phyloP scores from a whole-genome alignment of 53 echinoderm and acorn worm species.

The Zoroaster sp. region DNA sequence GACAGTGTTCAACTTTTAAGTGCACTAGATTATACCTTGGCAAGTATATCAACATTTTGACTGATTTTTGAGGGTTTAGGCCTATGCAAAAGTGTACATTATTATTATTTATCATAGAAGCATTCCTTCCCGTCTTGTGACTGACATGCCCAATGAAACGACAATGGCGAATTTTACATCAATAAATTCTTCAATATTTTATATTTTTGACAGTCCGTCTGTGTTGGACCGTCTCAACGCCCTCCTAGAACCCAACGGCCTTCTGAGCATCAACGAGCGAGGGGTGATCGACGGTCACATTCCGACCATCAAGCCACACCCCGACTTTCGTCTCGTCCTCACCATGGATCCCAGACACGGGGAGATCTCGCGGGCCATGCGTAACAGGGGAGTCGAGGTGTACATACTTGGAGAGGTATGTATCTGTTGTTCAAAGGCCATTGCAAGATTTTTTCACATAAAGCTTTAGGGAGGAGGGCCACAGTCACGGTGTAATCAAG shows the following conservation, averaged over 20 bases:
- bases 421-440: too few relatives aligned
- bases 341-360: constrained; percentile 96
- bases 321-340: constrained; percentile 86
- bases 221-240: constrained; percentile 94
- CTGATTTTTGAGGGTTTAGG: too few relatives aligned
- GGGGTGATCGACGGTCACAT: constrained; percentile 92
- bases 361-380: constrained; percentile 97
- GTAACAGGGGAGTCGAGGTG: constrained; percentile 96
- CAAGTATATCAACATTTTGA: too few relatives aligned
- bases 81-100: too few relatives aligned
- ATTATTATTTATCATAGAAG: too few relatives aligned
- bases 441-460: too few relatives aligned
- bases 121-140: too few relatives aligned
- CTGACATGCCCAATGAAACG: too few relatives aligned
- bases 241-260: constrained; percentile 87
- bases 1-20: too few relatives aligned
- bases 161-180: neutral
- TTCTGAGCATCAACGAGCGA: constrained; percentile 88
- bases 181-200: neutral
- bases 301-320: constrained; percentile 89
- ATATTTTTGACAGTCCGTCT: constrained; percentile 69
- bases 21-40: too few relatives aligned
- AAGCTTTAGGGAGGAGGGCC: too few relatives aligned
- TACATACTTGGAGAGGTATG: constrained; percentile 86
- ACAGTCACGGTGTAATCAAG: too few relatives aligned